Evolutionary conservation across 2,113 vertebrate genomes (phyloP).

Genomic region (Himantopus leucocephalus): DNA sequence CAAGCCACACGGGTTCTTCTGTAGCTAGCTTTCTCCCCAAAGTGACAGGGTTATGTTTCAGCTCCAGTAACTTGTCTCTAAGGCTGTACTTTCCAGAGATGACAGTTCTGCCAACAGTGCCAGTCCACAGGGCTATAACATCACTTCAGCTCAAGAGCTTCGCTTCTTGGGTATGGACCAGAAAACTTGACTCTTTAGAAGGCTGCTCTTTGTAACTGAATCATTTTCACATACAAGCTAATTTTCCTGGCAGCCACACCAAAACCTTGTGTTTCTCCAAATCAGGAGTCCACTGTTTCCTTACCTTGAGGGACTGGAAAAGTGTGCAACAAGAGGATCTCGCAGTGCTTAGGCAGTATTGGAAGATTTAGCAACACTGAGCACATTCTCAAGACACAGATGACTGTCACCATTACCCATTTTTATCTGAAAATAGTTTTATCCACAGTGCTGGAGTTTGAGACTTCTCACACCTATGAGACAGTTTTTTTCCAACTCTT

Average conservation of each 20-base stretch:
- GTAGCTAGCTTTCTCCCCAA: not conserved
- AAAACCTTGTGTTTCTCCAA: not conserved
- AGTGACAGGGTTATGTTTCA: not conserved
- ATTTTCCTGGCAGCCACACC: not conserved
- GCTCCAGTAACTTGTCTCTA: not conserved
- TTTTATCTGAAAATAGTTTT: not conserved
- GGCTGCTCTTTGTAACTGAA: not conserved
- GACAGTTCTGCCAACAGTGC: not conserved
- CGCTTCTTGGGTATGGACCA: not conserved
- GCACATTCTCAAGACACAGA: not conserved
- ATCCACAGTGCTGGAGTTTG: not conserved
- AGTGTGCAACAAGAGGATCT: not conserved
- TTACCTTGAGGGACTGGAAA: not conserved
- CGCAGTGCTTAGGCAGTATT: rapidly evolving
- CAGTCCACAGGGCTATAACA: not conserved
- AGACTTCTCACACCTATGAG: not conserved
- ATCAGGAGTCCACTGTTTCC: not conserved
- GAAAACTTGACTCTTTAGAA: not conserved
- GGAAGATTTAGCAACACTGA: not conserved
- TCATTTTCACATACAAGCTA: rapidly evolving
- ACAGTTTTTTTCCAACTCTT: not conserved
- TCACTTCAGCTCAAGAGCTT: not conserved
- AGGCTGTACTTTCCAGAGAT: not conserved
- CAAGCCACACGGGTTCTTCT: not conserved
- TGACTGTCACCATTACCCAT: not conserved